Evolutionary conservation across 2,888 invertebrate genomes (phyloP).

Genomic region (Tipula vernalis): DNA sequence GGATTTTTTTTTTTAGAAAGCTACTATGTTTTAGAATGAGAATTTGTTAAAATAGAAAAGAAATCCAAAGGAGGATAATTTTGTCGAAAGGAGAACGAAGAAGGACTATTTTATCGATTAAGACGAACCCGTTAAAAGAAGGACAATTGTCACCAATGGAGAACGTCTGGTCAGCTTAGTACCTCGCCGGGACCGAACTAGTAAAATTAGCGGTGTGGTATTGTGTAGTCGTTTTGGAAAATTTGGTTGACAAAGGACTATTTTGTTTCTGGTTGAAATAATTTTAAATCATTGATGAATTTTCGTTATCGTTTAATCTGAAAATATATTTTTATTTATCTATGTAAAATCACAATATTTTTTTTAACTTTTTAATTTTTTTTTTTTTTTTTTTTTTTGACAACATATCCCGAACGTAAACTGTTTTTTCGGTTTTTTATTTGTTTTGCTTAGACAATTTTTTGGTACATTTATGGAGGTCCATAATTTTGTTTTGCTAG

Average conservation of each 20-base stretch:
- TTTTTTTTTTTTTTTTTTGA: neutral
- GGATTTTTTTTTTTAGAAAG: too few relatives aligned
- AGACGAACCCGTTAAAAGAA: too few relatives aligned
- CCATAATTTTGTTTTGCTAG: neutral
- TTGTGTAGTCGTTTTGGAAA: too few relatives aligned
- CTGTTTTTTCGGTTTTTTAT: neutral
- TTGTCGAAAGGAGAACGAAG: too few relatives aligned
- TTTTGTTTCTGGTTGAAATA: neutral
- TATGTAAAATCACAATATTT: neutral
- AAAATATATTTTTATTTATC: constrained; percentile 4
- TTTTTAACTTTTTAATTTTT: neutral
- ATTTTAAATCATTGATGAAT: neutral
- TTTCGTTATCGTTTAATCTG: constrained; percentile 4
- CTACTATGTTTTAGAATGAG: too few relatives aligned
- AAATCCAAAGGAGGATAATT: too few relatives aligned
- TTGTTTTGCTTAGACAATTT: neutral
- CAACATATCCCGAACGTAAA: neutral
- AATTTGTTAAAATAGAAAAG: too few relatives aligned
- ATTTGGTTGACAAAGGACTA: neutral
- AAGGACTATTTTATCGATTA: too few relatives aligned
- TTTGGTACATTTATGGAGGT: neutral
- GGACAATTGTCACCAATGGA: too few relatives aligned
- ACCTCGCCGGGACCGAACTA: too few relatives aligned
- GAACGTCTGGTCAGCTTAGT: too few relatives aligned
- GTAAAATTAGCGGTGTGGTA: too few relatives aligned